Base-by-base conservation (phyloP, 2,113 vertebrate genomes). In the Gavia stellata region DNA sequence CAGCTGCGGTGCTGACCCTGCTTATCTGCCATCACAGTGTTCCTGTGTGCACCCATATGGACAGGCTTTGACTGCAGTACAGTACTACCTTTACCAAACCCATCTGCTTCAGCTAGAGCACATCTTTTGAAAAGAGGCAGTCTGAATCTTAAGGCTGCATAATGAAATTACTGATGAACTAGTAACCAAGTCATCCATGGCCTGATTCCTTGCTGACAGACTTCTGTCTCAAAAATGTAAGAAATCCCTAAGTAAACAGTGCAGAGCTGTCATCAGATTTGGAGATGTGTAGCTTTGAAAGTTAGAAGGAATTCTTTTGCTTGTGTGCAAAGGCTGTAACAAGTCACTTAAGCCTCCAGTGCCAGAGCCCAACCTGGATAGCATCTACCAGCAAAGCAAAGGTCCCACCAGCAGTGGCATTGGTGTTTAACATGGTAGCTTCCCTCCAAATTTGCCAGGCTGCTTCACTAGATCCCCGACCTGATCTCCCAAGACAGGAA, bases 201-300 rank as follows among this genome's bases (percentile, higher is more conserved):
- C 45, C 81, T 71, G 38, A 92, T 74, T 62, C 36, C 74, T 92
- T 2, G 7, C 52, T 92, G 89, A 81, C 38, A 86, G 89, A 66
- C 12, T 81, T 91, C 78, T 65, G 50, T 94, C 80, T 93, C 47
- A 96, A 79, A 92, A 88, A 81, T 14, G 10, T 65, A 79, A 87
- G 81, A 92, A 93, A 93, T 50, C 56, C 17, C 26, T 52, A 55
- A 81, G 16, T 36, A 91, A 95, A 84, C 14, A 89, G 20, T 38
- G 42, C 44, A 88, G 83, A 86, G 33, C 55, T 96, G 61, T 92
- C 79, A 74, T 59, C 63, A 78, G 26, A 23, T 75, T 38, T 67
- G 56, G 50, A 63, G 14, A 66, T 12, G 20, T 24, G 40, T 52
- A 81, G 67, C 74, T 96, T 70, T 58, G 72, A 88, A 73, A 62